Evolutionary conservation across 2,888 invertebrate species (phyloP).

Genomic region (Sinohyriopsis cumingii): DNA sequence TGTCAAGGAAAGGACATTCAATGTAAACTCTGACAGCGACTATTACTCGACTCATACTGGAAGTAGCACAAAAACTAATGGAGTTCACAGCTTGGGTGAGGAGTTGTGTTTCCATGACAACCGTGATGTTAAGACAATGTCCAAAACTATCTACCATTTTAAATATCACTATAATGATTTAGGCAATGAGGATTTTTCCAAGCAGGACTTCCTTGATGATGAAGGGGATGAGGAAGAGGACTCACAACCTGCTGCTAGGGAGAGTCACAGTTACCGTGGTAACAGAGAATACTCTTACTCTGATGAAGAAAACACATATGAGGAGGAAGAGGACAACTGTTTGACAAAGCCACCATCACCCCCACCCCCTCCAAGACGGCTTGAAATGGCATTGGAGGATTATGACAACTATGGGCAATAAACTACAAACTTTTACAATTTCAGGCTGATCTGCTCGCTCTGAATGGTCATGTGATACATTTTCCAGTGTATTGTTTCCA

Average conservation of each 20-base stretch:
- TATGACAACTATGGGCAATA: slow-evolving; percentile 3
- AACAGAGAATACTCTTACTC: slow-evolving; percentile 12
- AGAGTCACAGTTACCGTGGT: slow-evolving; percentile 8
- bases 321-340: slow-evolving; percentile 32
- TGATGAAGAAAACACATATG: slow-evolving; percentile 27
- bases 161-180: slow-evolving; percentile 38
- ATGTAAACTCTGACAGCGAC: slow-evolving; percentile 51
- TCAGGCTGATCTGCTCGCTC: too few relatives aligned
- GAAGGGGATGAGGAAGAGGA: slow-evolving; percentile 1
- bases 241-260: slow-evolving; percentile 5
- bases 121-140: slow-evolving; percentile 3
- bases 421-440: too few relatives aligned
- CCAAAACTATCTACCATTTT: slow-evolving; percentile 18
- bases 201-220: slow-evolving; percentile 25
- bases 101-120: neutral
- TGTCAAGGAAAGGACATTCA: slow-evolving; percentile 35
- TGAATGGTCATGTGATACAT: too few relatives aligned
- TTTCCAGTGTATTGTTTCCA: too few relatives aligned
- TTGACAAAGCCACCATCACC: slow-evolving; percentile 38
- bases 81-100: slow-evolving; percentile 2
- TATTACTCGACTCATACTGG: slow-evolving; percentile 55
- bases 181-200: slow-evolving; percentile 12
- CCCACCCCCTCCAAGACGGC: slow-evolving; percentile 36
- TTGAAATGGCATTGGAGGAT: slow-evolving; percentile 18
- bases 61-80: slow-evolving; percentile 37